These are phyloP conservation scores for Ammodytes marinus DNA, from an alignment of 2,113 vertebrate species.

Conservation along the genomic window DNA sequence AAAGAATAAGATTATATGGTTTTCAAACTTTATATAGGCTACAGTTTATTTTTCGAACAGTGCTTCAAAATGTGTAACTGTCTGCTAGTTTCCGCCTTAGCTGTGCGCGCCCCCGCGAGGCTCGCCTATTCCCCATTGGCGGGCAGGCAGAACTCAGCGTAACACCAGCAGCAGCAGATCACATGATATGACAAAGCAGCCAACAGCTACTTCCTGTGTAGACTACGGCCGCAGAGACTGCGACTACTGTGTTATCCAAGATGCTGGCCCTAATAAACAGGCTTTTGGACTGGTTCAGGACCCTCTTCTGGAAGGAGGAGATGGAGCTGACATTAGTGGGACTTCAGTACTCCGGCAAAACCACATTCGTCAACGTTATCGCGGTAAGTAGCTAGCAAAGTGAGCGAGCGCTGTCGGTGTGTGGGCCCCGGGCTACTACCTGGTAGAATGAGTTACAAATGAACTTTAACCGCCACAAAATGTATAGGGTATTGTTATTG, in stretches of 20 bases:
- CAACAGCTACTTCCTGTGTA: conserved; percentile 63
- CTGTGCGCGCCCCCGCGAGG: conserved; percentile 7
- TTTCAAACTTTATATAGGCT: no score
- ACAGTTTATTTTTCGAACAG: no score
- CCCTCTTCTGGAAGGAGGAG: conserved; percentile 93
- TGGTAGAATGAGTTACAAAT: not conserved
- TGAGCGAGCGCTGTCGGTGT: conserved; percentile 26
- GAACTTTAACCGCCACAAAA: no score
- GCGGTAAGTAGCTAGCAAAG: conserved; percentile 77
- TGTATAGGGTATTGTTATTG: no score
- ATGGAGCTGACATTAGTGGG: conserved; percentile 93
- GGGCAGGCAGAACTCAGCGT: not conserved
- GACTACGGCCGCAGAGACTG: conserved; percentile 37
- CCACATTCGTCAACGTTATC: conserved; percentile 92
- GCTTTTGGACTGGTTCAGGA: conserved; percentile 90
- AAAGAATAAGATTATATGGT: no score
- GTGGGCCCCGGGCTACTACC: conserved; percentile 57
- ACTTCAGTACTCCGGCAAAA: conserved; percentile 92
- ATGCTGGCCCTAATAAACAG: conserved; percentile 91
- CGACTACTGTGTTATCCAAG: conserved; percentile 58
- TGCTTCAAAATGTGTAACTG: not conserved
- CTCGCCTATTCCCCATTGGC: not conserved
- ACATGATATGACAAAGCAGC: conserved; percentile 72
- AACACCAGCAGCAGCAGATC: conserved; percentile 19
- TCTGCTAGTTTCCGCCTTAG: not conserved